phyloP scores from a whole-genome alignment of 2,888 invertebrate genomes.

The Tuta absoluta region DNA sequence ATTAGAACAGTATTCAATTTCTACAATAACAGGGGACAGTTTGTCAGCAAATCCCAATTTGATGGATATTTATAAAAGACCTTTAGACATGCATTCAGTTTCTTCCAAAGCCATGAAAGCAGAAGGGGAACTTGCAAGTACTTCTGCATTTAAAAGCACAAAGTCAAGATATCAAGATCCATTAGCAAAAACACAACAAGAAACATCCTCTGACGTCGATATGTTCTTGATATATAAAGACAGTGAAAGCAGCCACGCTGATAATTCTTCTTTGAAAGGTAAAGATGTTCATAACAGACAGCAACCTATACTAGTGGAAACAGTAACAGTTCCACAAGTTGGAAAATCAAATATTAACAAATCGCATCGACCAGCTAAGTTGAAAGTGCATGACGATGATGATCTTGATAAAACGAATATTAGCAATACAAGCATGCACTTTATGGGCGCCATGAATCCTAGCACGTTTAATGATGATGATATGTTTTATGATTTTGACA shows the following conservation, averaged over 20 bases:
- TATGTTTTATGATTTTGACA: background rate
- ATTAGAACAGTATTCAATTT: slow-evolving; percentile 58
- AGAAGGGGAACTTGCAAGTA: background rate
- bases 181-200: slow-evolving; percentile 29
- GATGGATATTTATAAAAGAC: slow-evolving; percentile 56
- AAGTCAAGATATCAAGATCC: slow-evolving; percentile 17
- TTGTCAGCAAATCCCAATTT: slow-evolving; percentile 37
- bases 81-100: slow-evolving; percentile 41
- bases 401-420: background rate
- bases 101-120: slow-evolving; percentile 42
- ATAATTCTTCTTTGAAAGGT: background rate
- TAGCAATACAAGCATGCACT: background rate
- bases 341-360: background rate
- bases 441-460: background rate
- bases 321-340: background rate
- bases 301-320: background rate
- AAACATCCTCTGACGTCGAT: slow-evolving; percentile 51
- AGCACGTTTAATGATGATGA: background rate
- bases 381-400: background rate
- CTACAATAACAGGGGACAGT: slow-evolving; percentile 29
- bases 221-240: slow-evolving; percentile 63
- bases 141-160: background rate
- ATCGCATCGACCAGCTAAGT: background rate
- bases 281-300: background rate
- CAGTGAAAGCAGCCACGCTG: slow-evolving; percentile 45